phyloP scores from a whole-genome alignment of 2,888 invertebrate species.

The Diarsia brunnea region DNA sequence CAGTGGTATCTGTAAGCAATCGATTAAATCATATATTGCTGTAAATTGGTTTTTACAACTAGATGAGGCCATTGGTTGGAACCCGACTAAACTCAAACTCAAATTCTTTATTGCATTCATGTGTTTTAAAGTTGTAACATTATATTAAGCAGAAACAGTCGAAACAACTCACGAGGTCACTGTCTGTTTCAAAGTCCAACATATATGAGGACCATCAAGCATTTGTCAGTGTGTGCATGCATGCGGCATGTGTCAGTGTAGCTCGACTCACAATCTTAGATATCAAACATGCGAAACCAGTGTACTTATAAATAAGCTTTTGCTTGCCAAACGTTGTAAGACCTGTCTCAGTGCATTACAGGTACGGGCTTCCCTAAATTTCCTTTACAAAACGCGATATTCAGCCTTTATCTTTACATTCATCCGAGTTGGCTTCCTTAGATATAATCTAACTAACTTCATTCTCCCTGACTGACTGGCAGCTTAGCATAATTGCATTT shows the following conservation, averaged over 20 bases:
- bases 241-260: no score
- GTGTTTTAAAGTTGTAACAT: no score
- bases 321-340: not conserved
- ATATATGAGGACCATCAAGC: no score
- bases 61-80: no score
- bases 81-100: no score
- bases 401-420: not conserved
- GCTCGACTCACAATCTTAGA: no score
- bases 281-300: not conserved
- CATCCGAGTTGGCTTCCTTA: slow-evolving; percentile 6
- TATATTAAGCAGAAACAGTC: no score
- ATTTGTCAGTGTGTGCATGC: no score
- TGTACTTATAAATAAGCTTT: not conserved
- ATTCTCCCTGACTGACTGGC: slow-evolving; percentile 32
- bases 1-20: not conserved
- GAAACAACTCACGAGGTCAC: no score
- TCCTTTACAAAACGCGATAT: slow-evolving; percentile 7
- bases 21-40: not conserved
- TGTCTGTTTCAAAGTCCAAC: no score
- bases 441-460: slow-evolving; percentile 26
- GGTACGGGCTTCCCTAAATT: not conserved
- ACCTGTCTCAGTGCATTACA: not conserved
- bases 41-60: no score
- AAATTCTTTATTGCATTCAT: no score
- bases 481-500: slow-evolving; percentile 53